Evolutionary conservation across 2,888 invertebrate genomes (phyloP), one percentile per base, ranked within the genome.

Genomic region (Athetis lepigone): DNA sequence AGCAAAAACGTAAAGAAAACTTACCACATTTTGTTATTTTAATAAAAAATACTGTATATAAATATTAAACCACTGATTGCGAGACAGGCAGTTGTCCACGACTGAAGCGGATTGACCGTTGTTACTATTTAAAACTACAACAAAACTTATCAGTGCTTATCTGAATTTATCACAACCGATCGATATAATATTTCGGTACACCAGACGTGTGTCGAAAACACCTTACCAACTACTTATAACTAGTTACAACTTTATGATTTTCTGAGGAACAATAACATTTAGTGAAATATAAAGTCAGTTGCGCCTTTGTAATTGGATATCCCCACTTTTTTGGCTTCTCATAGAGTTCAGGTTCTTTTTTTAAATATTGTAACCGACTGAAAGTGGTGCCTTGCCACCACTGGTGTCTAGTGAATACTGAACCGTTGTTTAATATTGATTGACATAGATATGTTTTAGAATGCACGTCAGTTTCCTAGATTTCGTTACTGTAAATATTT

Each of bases 1-100:
- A 45, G 49, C 42, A 39, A 46, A 45, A 25, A 60, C 33, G 23
- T 16, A 29, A 55, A 1, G n/a, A 8, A 29, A 43, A 82, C 85
- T 85, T 77, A 86, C 86, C 86, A 86, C 86, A 86, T 86, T 46
- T 81, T 86, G 75, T 55, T 59, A 23, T 66, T 68, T 65, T 51
- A 66, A 65, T 37, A 1, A 49, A 65, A 37, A 54, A 52, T 58
- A 58, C 23, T 56, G n/a, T n/a, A n/a, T n/a, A n/a, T n/a, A n/a
- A n/a, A n/a, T n/a, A n/a, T n/a, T n/a, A n/a, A 59, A 70, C 59
- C 73, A 70, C 73, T 76, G 47, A 69, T 64, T 68, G 23, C 60
- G 43, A 72, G 61, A 63, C 67, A 73, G 62, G 62, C 45, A 40
- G 67, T 62, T 58, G 64, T 66, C 33, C 58, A 71, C 70, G 68